Evolutionary conservation across 2,888 invertebrate species (phyloP).

Genomic region (Anthrax anthrax): DNA sequence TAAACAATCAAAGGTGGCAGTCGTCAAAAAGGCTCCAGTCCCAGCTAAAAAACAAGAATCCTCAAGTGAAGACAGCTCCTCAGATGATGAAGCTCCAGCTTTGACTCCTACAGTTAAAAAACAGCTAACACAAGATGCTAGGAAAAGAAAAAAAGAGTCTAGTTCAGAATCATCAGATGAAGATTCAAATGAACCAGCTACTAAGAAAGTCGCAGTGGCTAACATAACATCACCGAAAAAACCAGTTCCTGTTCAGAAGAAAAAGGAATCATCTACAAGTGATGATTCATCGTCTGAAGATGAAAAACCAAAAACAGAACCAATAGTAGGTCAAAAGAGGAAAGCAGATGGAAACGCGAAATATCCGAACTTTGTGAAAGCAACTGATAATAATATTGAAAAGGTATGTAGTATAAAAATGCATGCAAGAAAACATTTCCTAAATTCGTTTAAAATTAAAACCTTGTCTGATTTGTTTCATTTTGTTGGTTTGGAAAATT

Average conservation of each 20-base stretch:
- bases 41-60: conserved; percentile 1
- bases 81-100: conserved; percentile 14
- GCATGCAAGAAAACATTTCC: too few relatives aligned
- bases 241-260: background rate
- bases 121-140: conserved; percentile 15
- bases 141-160: conserved; percentile 11
- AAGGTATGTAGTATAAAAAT: too few relatives aligned
- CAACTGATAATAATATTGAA: background rate
- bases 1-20: conserved; percentile 11
- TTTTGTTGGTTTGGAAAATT: conserved; percentile 7
- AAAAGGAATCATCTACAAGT: background rate
- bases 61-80: conserved; percentile 29
- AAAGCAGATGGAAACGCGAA: conserved; percentile 32
- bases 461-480: background rate
- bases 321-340: conserved; percentile 28
- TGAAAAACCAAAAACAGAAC: conserved; percentile 17
- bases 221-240: background rate
- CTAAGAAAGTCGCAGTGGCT: conserved; percentile 10
- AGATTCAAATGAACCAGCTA: conserved; percentile 12
- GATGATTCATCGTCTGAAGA: conserved; percentile 25
- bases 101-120: conserved; percentile 1
- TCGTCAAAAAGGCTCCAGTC: conserved; percentile 9
- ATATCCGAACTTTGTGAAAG: conserved; percentile 18
- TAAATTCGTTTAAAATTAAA: too few relatives aligned
- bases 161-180: conserved; percentile 12